These are phyloP conservation scores for Nysson spinosus DNA, from an alignment of 2,888 invertebrate genomes.

Conservation along the genomic window DNA sequence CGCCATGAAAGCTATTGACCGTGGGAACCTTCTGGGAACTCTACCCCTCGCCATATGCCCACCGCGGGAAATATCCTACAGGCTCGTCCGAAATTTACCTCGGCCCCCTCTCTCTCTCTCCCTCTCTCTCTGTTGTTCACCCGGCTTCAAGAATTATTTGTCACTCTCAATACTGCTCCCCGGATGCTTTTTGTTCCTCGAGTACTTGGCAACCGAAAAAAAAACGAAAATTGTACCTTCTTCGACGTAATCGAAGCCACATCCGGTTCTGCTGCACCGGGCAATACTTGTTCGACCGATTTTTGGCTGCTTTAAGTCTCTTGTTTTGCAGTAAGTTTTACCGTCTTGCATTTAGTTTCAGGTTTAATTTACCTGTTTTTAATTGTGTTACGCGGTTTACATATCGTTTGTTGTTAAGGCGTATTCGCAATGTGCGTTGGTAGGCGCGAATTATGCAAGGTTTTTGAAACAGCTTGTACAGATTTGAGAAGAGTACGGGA, in stretches of 20 bases:
- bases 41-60: conserved; percentile 74
- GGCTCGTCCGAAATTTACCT: conserved; percentile 47
- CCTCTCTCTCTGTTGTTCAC: background rate
- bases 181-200: conserved; percentile 1
- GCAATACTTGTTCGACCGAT: background rate
- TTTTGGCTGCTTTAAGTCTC: background rate
- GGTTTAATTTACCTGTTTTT: no score
- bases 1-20: conserved; percentile 74
- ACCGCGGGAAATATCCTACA: conserved; percentile 71
- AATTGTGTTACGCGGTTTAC: no score
- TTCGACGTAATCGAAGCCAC: conserved; percentile 17
- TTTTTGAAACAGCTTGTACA: no score
- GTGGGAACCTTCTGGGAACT: conserved; percentile 76
- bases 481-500: no score
- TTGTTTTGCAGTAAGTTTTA: background rate
- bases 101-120: conserved; percentile 3
- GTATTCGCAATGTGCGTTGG: no score
- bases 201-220: background rate
- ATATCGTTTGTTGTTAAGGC: no score
- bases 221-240: conserved; percentile 10
- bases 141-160: conserved; percentile 24
- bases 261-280: no score
- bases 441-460: no score
- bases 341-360: no score
- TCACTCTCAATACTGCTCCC: conserved; percentile 1